phyloP scores from a whole-genome alignment of 64 coral and sea anemone species.

The Montipora cactus region DNA sequence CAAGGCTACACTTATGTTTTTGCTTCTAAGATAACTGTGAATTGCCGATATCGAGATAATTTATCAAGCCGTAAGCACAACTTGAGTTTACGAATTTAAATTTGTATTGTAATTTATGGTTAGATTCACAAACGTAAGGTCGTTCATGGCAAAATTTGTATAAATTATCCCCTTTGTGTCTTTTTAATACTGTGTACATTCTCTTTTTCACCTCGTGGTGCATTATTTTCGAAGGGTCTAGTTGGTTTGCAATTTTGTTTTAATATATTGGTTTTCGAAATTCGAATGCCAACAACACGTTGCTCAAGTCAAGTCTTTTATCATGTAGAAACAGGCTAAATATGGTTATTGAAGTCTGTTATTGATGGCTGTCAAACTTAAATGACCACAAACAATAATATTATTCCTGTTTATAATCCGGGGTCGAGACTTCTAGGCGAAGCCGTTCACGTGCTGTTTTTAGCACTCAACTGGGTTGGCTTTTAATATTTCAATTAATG shows the following conservation, averaged over 20 bases:
- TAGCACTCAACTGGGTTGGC: neutral
- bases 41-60: neutral
- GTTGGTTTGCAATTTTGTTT: neutral
- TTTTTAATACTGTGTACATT: conserved; percentile 10
- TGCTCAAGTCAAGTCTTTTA: neutral
- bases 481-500: conserved; percentile 1
- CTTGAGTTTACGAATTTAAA: neutral
- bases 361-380: neutral
- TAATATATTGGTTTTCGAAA: conserved; percentile 28
- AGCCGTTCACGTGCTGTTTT: neutral
- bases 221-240: neutral
- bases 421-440: neutral
- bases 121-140: neutral
- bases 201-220: neutral
- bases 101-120: conserved; percentile 15
- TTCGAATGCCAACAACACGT: neutral
- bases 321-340: neutral
- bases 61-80: neutral
- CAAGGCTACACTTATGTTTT: no score
- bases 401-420: neutral
- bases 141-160: neutral
- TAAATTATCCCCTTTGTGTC: conserved; percentile 5
- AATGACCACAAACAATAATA: conserved; percentile 14
- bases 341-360: neutral
- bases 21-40: neutral